phyloP scores from a whole-genome alignment of 2,113 vertebrate species.

The Procapra przewalskii region DNA sequence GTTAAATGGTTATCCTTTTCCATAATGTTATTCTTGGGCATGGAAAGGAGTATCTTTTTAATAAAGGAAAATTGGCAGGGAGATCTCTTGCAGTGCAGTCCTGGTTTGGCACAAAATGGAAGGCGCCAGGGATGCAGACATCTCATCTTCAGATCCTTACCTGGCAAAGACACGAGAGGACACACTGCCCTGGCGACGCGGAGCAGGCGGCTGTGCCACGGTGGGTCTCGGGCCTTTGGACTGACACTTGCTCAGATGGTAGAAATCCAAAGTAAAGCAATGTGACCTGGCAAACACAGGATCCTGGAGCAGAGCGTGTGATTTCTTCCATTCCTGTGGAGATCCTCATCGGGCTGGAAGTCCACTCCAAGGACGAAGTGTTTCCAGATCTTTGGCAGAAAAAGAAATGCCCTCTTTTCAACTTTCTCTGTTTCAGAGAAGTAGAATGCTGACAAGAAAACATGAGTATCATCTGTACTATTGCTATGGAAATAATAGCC shows the following conservation, averaged over 20 bases:
- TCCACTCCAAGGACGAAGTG: constrained; percentile 45
- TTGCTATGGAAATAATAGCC: background rate
- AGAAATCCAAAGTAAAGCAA: constrained; percentile 57
- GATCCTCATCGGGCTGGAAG: constrained; percentile 50
- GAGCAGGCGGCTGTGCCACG: background rate
- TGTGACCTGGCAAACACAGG: constrained; percentile 34
- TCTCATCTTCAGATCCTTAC: constrained; percentile 46
- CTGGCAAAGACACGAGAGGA: background rate
- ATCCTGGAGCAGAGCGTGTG: constrained; percentile 19
- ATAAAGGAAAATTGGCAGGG: constrained; percentile 64
- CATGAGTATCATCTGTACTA: background rate
- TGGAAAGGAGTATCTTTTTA: constrained; percentile 59
- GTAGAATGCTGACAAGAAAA: constrained; percentile 25
- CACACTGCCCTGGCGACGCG: background rate
- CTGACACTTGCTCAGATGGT: constrained; percentile 16
- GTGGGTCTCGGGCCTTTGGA: background rate
- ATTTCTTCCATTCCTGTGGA: constrained; percentile 65
- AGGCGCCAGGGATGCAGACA: constrained; percentile 14
- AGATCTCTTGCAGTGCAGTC: constrained; percentile 12
- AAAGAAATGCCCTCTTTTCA: constrained; percentile 59
- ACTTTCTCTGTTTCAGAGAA: constrained; percentile 47
- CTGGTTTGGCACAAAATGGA: constrained; percentile 54
- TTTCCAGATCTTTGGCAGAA: constrained; percentile 66
- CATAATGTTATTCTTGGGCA: constrained; percentile 66
- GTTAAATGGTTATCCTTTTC: constrained; percentile 55